These are phyloP conservation scores for Butastur rufipennis DNA, from an alignment of 2,113 vertebrate species.

Conservation along the genomic window DNA sequence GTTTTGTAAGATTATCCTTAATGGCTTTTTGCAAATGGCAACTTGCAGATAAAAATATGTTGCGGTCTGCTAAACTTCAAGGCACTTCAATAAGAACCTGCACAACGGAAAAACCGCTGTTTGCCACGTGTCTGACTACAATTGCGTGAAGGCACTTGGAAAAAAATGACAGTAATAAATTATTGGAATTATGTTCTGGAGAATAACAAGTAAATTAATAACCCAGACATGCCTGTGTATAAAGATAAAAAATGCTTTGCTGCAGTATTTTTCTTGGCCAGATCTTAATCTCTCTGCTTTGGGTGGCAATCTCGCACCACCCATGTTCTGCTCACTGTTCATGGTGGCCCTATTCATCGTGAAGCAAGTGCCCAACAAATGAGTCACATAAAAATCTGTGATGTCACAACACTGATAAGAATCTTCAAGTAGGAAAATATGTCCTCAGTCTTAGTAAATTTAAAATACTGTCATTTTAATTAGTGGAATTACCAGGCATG, in stretches of 20 bases:
- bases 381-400: background rate
- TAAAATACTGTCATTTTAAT: background rate
- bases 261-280: background rate
- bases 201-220: background rate
- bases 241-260: background rate
- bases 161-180: background rate
- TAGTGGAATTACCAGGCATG: background rate
- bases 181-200: background rate
- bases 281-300: background rate
- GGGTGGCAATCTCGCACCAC: background rate
- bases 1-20: slow-evolving; percentile 67
- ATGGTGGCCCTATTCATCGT: background rate
- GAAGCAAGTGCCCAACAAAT: background rate
- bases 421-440: background rate
- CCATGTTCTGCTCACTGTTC: background rate
- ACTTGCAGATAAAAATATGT: slow-evolving; percentile 49
- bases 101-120: background rate
- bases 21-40: slow-evolving; percentile 53
- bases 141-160: background rate
- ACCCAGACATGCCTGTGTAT: background rate
- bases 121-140: rapidly evolving
- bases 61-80: background rate
- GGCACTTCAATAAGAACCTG: background rate
- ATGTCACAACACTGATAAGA: background rate
- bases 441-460: background rate